These are phyloP conservation scores for Coregonus suidteri DNA, from an alignment of 2,797 vertebrate species.

Conservation along the genomic window DNA sequence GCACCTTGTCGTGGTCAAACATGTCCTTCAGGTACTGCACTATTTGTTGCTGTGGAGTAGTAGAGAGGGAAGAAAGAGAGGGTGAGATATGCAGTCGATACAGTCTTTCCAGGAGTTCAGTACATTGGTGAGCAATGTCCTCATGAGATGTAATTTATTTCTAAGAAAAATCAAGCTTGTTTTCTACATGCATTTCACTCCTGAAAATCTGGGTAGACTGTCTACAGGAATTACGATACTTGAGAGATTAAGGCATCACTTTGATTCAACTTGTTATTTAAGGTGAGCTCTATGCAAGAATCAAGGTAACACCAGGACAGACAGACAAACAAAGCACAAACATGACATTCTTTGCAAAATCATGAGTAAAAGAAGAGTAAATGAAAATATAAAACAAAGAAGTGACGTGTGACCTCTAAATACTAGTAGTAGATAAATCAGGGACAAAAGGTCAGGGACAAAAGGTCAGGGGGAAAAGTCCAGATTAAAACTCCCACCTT, in stretches of 20 bases:
- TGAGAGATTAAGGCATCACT: neutral
- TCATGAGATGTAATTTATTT: neutral
- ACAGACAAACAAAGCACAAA: no score
- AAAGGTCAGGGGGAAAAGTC: no score
- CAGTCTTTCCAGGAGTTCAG: no score
- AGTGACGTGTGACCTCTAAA: neutral
- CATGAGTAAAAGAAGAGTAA: no score
- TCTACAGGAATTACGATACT: conserved; percentile 7
- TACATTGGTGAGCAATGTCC: neutral
- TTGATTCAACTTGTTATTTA: neutral
- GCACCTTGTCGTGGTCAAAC: conserved; percentile 97
- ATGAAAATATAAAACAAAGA: neutral
- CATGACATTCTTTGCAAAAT: no score
- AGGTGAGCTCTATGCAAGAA: neutral
- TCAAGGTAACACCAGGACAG: no score
- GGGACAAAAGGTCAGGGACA: no score
- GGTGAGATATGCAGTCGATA: neutral
- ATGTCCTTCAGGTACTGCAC: conserved; percentile 97
- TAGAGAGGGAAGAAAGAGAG: neutral
- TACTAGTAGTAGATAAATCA: neutral
- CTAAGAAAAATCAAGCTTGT: neutral
- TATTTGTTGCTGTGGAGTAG: conserved; percentile 88
- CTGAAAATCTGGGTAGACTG: neutral
- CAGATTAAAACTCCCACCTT: conserved; percentile 78
- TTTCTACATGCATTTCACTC: neutral